Conservation (phyloP, 2,797 vertebrate species). For the Pantherophis alleghaniensis region DNA sequence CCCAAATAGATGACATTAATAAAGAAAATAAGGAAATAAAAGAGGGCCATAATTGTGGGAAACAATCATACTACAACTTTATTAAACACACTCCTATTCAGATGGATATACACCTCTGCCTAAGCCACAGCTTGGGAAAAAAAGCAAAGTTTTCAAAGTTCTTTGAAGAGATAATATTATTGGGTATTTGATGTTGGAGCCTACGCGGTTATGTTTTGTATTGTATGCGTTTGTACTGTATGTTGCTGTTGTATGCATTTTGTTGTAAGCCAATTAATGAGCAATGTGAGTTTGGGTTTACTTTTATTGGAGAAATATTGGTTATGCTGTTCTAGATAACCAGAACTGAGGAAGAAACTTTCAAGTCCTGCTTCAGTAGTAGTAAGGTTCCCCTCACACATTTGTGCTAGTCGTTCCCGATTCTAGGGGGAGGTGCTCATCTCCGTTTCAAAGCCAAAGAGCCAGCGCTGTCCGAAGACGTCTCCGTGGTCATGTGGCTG, state of each 20-base stretch:
- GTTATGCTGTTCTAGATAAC: not conserved
- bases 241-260: not conserved
- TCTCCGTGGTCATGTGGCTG: too few relatives aligned
- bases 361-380: not conserved
- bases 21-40: not conserved
- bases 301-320: not conserved
- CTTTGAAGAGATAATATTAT: not conserved
- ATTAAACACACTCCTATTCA: not conserved
- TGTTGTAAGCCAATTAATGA: not conserved
- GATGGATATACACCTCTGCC: not conserved
- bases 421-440: too few relatives aligned
- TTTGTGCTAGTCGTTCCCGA: too few relatives aligned
- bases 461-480: too few relatives aligned
- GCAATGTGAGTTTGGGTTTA: not conserved
- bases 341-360: not conserved
- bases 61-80: too few relatives aligned
- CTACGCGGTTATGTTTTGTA: not conserved
- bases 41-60: too few relatives aligned
- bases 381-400: too few relatives aligned
- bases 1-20: not conserved
- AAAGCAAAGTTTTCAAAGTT: not conserved
- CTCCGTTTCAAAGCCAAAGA: too few relatives aligned
- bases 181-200: not conserved
- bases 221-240: not conserved
- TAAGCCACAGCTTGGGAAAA: not conserved